Conservation (phyloP, 2,113 vertebrate species). For the Pedetes capensis region DNA sequence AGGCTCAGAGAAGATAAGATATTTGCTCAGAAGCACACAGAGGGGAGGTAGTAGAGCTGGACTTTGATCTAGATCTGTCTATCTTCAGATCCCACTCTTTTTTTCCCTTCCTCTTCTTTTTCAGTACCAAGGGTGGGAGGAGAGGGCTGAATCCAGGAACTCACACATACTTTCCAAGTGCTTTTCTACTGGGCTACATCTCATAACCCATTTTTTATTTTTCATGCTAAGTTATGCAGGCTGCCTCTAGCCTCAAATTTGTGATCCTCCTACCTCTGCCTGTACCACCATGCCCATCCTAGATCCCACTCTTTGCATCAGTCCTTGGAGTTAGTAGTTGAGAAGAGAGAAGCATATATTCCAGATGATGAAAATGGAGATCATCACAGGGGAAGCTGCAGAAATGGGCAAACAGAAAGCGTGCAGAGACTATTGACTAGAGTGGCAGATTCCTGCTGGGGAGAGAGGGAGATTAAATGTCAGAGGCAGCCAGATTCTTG, state of each 20-base stretch:
- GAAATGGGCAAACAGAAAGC: background rate
- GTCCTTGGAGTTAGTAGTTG: background rate
- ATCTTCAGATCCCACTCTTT: background rate
- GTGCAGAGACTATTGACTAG: background rate
- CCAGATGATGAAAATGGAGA: background rate
- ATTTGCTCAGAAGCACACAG: background rate
- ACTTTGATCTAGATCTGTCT: background rate
- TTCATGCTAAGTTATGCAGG: too few relatives aligned
- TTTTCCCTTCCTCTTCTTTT: too few relatives aligned
- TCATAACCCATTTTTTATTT: too few relatives aligned
- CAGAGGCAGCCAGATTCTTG: constrained; percentile 41
- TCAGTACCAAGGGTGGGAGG: too few relatives aligned
- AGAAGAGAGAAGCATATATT: background rate
- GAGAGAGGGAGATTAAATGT: background rate
- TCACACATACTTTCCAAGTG: too few relatives aligned
- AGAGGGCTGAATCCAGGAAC: too few relatives aligned
- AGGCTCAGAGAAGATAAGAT: background rate
- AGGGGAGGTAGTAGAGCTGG: background rate
- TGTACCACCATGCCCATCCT: too few relatives aligned
- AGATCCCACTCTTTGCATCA: background rate
- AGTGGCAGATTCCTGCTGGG: background rate
- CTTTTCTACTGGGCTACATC: too few relatives aligned
- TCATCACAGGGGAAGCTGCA: background rate
- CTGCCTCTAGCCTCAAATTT: too few relatives aligned
- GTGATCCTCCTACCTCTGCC: too few relatives aligned